phyloP scores from a whole-genome alignment of 2,888 invertebrate species.

The Tricholauxania praeusta region DNA sequence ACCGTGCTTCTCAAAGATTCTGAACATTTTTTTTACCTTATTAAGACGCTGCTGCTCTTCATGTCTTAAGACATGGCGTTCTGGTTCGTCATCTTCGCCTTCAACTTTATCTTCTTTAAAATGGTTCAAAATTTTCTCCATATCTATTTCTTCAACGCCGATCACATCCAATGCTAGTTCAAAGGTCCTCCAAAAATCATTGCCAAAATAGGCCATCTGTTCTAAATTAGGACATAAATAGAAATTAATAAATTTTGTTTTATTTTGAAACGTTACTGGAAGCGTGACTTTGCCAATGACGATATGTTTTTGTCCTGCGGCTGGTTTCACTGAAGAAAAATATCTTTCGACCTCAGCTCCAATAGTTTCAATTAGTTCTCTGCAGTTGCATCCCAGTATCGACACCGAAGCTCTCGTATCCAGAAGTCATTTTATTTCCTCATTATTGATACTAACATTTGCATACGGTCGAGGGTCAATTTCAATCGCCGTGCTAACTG shows the following conservation, averaged over 20 bases:
- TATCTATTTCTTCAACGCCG: neutral
- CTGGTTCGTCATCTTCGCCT: no score
- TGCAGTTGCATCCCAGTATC: neutral
- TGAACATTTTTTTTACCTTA: no score
- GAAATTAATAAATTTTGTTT: neutral
- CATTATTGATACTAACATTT: neutral
- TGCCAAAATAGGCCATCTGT: neutral
- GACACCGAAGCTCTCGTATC: neutral
- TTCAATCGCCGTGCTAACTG: neutral
- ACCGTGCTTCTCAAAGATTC: no score
- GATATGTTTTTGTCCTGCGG: no score
- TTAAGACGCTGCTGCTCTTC: no score
- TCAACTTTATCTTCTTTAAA: no score
- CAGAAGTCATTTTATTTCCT: neutral
- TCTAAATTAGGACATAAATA: slow-evolving; percentile 4
- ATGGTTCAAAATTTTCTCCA: no score
- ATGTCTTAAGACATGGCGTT: no score
- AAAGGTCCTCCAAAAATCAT: slow-evolving; percentile 6
- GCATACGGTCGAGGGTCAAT: neutral
- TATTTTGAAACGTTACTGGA: neutral
- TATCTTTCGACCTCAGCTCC: neutral
- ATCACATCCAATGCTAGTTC: neutral
- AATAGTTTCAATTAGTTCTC: neutral
- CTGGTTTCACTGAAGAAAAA: neutral
- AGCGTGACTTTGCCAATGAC: slow-evolving; percentile 4